Evolutionary conservation across 2,113 vertebrate genomes (phyloP).

Genomic region (Bos javanicus): DNA sequence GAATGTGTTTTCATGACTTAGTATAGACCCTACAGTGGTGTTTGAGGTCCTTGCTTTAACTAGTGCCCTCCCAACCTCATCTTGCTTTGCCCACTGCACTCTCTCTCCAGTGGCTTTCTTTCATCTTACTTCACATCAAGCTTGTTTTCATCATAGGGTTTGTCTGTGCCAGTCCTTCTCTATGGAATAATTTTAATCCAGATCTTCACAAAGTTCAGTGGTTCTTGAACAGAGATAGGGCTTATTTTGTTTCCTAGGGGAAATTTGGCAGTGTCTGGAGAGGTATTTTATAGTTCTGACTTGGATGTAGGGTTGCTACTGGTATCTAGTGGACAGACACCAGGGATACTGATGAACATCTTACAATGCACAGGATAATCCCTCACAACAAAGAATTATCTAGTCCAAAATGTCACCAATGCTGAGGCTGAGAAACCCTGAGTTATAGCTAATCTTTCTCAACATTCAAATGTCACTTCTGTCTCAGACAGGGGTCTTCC

Average conservation of each 20-base stretch:
- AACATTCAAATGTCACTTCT: not conserved
- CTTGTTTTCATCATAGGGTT: not conserved
- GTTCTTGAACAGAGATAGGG: not conserved
- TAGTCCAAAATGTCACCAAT: not conserved
- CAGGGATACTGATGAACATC: not conserved
- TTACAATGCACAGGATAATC: too few species aligned
- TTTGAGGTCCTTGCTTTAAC: not conserved
- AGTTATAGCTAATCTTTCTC: not conserved
- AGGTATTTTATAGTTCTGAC: not conserved
- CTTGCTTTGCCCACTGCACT: not conserved
- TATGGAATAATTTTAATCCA: not conserved
- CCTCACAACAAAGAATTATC: not conserved
- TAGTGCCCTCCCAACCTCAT: accelerated
- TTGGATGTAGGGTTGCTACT: not conserved
- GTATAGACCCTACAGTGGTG: not conserved
- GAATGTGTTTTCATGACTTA: not conserved
- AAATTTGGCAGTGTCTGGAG: not conserved
- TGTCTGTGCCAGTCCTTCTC: not conserved
- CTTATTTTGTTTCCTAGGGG: not conserved
- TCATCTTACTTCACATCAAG: not conserved
- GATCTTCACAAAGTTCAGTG: not conserved
- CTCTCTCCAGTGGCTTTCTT: not conserved
- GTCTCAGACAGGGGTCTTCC: not conserved
- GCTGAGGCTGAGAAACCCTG: not conserved
- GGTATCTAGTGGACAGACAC: not conserved